Evolutionary conservation across 2,888 invertebrate genomes (phyloP).

Genomic region (Eupithecia insigniata): DNA sequence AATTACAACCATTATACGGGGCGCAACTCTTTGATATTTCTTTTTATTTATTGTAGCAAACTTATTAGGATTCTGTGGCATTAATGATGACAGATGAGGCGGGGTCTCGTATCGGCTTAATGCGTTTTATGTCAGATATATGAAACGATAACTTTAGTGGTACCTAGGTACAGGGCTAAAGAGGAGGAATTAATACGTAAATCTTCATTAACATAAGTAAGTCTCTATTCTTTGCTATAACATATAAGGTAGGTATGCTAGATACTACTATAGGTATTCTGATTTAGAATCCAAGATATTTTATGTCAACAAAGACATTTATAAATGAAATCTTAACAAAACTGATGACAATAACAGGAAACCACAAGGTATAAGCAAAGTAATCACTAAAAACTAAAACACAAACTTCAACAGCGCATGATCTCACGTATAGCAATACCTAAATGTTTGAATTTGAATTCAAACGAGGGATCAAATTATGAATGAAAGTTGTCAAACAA

Average conservation of each 20-base stretch:
- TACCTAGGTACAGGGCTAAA: conserved; percentile 7
- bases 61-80: conserved; percentile 82
- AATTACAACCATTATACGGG: conserved; percentile 82
- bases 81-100: conserved; percentile 84
- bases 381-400: too few species aligned
- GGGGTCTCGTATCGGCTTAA: conserved; percentile 67
- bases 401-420: too few species aligned
- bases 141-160: conserved; percentile 53
- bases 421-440: too few species aligned
- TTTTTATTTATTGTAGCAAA: conserved; percentile 80
- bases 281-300: too few species aligned
- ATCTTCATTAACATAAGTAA: background rate
- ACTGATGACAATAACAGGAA: too few species aligned
- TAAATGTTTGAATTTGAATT: too few species aligned
- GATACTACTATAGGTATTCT: too few species aligned
- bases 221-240: background rate
- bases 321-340: too few species aligned
- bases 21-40: conserved; percentile 80
- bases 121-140: conserved; percentile 67
- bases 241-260: background rate
- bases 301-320: too few species aligned
- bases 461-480: too few species aligned
- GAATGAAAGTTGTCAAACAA: too few species aligned
- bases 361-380: too few species aligned
- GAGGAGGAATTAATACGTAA: conserved; percentile 5